Base-by-base conservation (phyloP, 1,140 invertebrate species). In the Micrasema longulum region DNA sequence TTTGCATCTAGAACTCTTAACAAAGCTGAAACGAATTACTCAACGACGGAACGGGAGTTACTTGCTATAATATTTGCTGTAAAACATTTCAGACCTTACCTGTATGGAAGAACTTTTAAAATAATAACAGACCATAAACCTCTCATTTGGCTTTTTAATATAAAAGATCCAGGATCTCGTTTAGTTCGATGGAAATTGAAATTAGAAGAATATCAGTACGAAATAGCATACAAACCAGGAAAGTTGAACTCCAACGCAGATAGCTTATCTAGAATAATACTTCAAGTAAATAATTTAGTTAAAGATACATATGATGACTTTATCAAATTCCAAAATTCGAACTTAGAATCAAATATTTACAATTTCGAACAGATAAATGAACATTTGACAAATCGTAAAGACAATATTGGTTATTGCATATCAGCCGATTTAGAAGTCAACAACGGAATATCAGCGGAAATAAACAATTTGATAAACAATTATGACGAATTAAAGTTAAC, bases 71-170 rank as follows among this genome's bases (percentile, higher is more conserved):
- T 89, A 1, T 85, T 80, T 79, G 80, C 79, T 9, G 74, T 81
- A 3, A 79, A 82, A 72, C 72, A 85, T 66, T 86, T 86, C 73
- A 47, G 81, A 67, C 77, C 79, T 35, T 87, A 85, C 76, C 71
- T 89, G 2, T 82, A 80, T 69, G 83, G 81, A 35, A 79, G 68
- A 50, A 77, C 83, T 38, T 86, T 89, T 68, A 81, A 74, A 26
- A 82, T 87, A 6, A 71, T 80, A 18, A 88, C 86, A 0, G 87
- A 89, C 68, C 86, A 88, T 63, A 79, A 81, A 71, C 82, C 83
- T 2, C 76, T 88, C 16, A 78, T 70, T 22, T 88, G 83, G 80
- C 71, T 87, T 12, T 64, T 73, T 22, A 76, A 73, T 14, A 74
- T 84, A 2, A 87, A 84, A 76, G 82, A 87, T 63, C 80, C 82